These are phyloP conservation scores for Cyclura pinguis DNA, from an alignment of 2,797 vertebrate genomes.

Conservation along the genomic window DNA sequence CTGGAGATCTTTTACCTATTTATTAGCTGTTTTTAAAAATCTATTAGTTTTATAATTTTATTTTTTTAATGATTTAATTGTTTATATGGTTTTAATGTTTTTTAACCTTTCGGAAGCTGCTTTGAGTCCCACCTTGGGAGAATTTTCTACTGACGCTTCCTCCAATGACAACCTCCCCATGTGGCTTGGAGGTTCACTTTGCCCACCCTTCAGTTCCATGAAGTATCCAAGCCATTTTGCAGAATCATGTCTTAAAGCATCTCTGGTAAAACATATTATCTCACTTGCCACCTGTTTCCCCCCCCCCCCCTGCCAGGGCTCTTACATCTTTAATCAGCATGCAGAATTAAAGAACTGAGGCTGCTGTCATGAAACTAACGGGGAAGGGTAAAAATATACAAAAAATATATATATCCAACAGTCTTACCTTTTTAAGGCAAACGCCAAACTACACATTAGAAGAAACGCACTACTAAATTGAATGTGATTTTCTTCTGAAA, in stretches of 20 bases:
- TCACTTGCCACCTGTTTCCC: background rate
- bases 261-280: background rate
- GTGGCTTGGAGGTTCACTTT: no score
- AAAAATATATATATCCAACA: no score
- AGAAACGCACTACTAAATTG: background rate
- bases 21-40: no score
- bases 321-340: background rate
- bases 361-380: background rate
- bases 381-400: no score
- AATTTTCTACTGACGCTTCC: no score
- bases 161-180: background rate
- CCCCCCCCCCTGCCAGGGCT: background rate
- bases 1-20: no score
- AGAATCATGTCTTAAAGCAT: background rate
- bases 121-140: no score
- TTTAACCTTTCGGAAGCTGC: no score
- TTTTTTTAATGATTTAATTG: no score
- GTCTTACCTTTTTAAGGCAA: no score
- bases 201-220: background rate
- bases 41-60: no score
- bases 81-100: no score
- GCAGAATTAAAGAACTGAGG: background rate
- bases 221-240: background rate
- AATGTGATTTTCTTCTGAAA: background rate
- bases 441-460: background rate